Base-by-base conservation (phyloP, 2,888 invertebrate genomes). In the Leptinotarsa haldemani region DNA sequence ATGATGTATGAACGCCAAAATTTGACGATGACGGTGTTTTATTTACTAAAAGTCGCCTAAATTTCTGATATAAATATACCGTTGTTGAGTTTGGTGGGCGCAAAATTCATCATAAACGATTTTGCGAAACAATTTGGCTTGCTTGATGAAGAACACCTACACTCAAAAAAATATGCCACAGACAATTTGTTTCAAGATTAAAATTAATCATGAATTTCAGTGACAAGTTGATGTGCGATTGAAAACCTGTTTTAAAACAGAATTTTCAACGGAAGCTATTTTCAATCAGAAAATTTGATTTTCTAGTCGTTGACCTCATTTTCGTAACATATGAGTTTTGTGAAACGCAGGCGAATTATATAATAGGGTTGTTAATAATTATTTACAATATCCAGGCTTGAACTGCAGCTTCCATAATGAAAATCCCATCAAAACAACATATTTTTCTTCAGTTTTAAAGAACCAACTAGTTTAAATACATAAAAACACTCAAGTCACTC, bases 1-100 rank as follows among this genome's bases (percentile, higher is more conserved):
- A 56, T 56, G 56, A 61, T 61, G 30, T 61, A 15, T n/a, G 25
- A 30, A 30, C n/a, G 61, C 30, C 61, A 61, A 61, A 61, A 25
- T 30, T 30, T 16, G 30, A 61, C 7, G 16, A 61, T n/a, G 9
- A 56, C 18, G 61, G 25, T 61, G 22, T 22, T 25, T 61, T 4
- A 15, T 61, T n/a, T 16, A 12, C 7, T 25, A 25, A 7, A 30
- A 30, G 61, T 9, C 30, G 7, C 16, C 25, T n/a, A 30, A 61
- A 25, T 61, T 61, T 30, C 61, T 30, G 30, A 25, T 56, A 56
- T 3, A 56, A 56, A 56, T 56, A 56, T 13, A 56, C 18, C 56
- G 20, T 20, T 20, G 18, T 56, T 20, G 20, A 20, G 20, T 20
- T 56, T 13, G 12, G 18, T 56, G 20, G 56, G 56, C 20, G 30